phyloP scores from a whole-genome alignment of 2,797 vertebrate species.

The Pagetopsis macropterus region DNA sequence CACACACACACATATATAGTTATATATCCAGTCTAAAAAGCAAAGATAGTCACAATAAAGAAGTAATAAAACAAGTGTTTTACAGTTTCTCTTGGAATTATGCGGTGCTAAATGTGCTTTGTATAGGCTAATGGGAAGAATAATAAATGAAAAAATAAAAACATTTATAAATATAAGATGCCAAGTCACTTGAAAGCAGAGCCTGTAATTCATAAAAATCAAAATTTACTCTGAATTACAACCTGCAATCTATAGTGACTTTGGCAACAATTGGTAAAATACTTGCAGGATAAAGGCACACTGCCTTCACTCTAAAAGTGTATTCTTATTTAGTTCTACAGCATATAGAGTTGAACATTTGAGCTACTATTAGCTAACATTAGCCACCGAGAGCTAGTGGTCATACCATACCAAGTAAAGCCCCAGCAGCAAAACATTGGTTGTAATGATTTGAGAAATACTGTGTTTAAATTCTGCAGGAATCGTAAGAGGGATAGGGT shows the following conservation, averaged over 20 bases:
- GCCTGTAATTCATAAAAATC: conserved; percentile 39
- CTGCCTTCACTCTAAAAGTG: too few species aligned
- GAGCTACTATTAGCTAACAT: not conserved
- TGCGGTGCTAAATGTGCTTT: not conserved
- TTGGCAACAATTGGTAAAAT: not conserved
- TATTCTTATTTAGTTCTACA: not conserved
- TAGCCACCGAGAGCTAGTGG: not conserved
- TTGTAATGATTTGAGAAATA: not conserved
- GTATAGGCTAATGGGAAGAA: conserved; percentile 10
- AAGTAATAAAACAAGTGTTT: not conserved
- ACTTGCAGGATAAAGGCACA: conserved; percentile 13
- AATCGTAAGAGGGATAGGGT: too few species aligned
- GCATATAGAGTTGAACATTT: not conserved
- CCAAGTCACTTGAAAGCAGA: conserved; percentile 4
- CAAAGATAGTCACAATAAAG: not conserved
- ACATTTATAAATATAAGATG: conserved; percentile 8
- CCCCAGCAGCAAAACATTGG: not conserved
- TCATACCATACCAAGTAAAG: not conserved
- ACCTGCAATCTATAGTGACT: conserved; percentile 24
- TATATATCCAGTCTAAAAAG: not conserved
- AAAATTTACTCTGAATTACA: conserved; percentile 54
- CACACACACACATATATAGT: too few species aligned
- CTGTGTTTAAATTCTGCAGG: not conserved
- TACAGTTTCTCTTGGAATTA: conserved; percentile 10
- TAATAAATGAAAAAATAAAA: conserved; percentile 18